Conservation (phyloP, 2,888 invertebrate species). For the Morpho deidamia region DNA sequence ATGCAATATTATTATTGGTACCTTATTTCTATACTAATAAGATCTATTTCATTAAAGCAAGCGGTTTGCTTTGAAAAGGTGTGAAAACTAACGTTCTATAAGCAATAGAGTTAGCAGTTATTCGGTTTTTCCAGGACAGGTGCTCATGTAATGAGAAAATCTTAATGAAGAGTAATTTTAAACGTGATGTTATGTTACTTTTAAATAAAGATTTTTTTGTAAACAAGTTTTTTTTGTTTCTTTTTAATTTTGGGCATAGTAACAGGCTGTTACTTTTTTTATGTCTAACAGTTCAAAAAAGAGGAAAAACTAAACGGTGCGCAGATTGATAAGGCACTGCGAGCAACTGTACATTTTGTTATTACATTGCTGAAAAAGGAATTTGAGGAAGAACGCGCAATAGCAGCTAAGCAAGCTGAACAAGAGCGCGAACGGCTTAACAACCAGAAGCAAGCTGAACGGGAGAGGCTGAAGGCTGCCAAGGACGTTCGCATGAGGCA, state of each 20-base stretch:
- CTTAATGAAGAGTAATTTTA: too few species aligned
- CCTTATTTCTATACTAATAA: not conserved
- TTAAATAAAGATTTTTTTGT: too few species aligned
- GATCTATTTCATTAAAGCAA: not conserved
- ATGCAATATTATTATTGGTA: not conserved
- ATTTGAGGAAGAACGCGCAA: conserved; percentile 47
- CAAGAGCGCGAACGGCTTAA: conserved; percentile 33
- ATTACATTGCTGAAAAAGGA: conserved; percentile 44
- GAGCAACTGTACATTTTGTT: conserved; percentile 84
- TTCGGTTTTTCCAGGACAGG: not conserved
- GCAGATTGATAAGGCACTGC: conserved; percentile 86
- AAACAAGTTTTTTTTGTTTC: too few species aligned
- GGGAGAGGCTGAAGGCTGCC: conserved; percentile 31
- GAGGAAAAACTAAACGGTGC: conserved; percentile 89
- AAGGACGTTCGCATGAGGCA: conserved; percentile 32
- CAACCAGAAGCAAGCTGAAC: conserved; percentile 60
- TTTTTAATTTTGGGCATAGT: too few species aligned
- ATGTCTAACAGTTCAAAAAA: conserved; percentile 87
- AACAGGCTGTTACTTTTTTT: too few species aligned
- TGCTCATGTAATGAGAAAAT: too few species aligned
- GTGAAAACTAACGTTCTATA: conserved; percentile 3
- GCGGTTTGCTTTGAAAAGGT: conserved; percentile 1
- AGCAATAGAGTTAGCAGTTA: not conserved
- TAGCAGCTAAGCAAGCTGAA: conserved; percentile 33
- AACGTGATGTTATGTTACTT: too few species aligned